Conservation (phyloP, 2,888 invertebrate species). For the Aproaerema taeniolella region DNA sequence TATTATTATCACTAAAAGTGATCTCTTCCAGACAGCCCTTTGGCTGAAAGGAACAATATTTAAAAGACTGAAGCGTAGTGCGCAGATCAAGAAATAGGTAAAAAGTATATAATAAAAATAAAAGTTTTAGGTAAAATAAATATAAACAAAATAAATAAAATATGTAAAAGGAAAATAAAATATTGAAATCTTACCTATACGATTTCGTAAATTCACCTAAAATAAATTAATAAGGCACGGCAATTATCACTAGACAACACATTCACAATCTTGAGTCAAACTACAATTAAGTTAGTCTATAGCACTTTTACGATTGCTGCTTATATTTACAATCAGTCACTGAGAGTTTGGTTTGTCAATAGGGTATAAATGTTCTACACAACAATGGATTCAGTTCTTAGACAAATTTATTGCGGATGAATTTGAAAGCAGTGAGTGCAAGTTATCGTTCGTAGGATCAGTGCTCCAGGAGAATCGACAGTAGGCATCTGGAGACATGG, state of each 20-base stretch:
- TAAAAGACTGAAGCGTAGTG: too few species aligned
- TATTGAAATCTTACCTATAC: slow-evolving; percentile 71
- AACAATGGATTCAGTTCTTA: slow-evolving; percentile 50
- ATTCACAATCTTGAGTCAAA: slow-evolving; percentile 54
- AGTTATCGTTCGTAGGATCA: slow-evolving; percentile 65
- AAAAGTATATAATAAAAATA: too few species aligned
- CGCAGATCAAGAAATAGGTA: too few species aligned
- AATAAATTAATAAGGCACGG: slow-evolving; percentile 78
- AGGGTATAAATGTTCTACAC: slow-evolving; percentile 39
- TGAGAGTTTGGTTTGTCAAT: slow-evolving; percentile 48
- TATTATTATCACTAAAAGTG: too few species aligned
- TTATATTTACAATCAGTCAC: slow-evolving; percentile 61
- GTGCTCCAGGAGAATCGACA: slow-evolving; percentile 73
- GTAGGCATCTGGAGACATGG: slow-evolving; percentile 70
- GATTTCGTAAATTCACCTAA: slow-evolving; percentile 64
- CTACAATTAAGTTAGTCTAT: slow-evolving; percentile 50
- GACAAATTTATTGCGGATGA: slow-evolving; percentile 47
- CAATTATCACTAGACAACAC: slow-evolving; percentile 72
- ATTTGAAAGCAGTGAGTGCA: slow-evolving; percentile 59
- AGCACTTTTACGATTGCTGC: slow-evolving; percentile 53
- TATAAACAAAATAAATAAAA: too few species aligned
- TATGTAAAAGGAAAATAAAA: too few species aligned
- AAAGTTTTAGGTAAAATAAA: too few species aligned
- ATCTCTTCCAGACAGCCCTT: too few species aligned
- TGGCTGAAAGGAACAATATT: too few species aligned